Evolutionary conservation across 2,113 vertebrate species (phyloP), one percentile per base, ranked within the genome.

Genomic region (Chiloscyllium plagiosum): DNA sequence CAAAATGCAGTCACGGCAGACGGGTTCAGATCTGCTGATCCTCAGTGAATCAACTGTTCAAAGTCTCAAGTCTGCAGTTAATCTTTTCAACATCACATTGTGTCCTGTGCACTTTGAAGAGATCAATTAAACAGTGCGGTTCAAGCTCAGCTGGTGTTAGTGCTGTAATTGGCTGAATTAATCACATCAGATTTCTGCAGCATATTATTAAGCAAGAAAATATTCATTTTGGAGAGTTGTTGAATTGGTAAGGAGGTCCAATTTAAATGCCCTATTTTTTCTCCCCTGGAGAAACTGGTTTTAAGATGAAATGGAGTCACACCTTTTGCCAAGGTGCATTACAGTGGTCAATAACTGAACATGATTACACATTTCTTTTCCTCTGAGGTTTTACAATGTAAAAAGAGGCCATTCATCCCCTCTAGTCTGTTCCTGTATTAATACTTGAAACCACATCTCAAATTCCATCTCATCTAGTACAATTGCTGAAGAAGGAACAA

Each of bases 181-280:
- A 93, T 93, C 89, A 93, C 33, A 93, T 93, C 66, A 93, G 89
- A n/a, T 66, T 93, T 37, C 61, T 68, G 89, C 61, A 68, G 89
- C 29, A 66, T 68, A 37, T 37, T 93, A 93, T 93, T 66, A 93
- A 93, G 17, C 15, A 65, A 66, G 89, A 92, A 93, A 93, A 37
- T 61, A 93, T 93, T 93, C 66, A 93, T 93, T 66, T 93, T n/a
- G 33, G 61, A 68, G 33, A 37, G 89, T 66, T 37, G 65, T 93
- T 93, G 61, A 93, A 93, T 37, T 2, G 22, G 89, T 19, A 68
- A 92, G 56, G 56, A 66, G 61, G 17, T 66, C 20, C 29, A 8
- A 66, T 66, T 92, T 92, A 92, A 66, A 92, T 17, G 33, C 33
- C 52, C 24, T 61, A 61, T 61, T 37, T 93, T 65, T 92, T 61